A percentile compares a stretch with the other conserved stretches of the same genome.
Evolutionary conservation across 2,888 invertebrate genomes (phyloP).

Genomic region (Stegana nigrithorax): DNA sequence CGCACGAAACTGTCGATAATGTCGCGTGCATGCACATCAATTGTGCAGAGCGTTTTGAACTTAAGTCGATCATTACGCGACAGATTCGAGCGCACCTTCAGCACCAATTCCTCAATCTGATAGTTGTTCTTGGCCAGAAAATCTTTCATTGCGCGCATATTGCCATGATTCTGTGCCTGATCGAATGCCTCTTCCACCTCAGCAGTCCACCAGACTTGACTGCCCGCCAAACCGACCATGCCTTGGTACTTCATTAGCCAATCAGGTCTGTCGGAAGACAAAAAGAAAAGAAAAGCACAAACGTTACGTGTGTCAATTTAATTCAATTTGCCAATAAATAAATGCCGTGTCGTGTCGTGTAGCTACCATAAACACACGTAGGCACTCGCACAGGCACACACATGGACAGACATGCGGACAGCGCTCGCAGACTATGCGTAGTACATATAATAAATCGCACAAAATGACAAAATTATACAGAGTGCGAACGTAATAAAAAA

Average conservation of each 20-base stretch:
- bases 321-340: constrained; percentile 54
- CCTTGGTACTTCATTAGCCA: constrained; percentile 94
- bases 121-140: constrained; percentile 81
- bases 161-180: constrained; percentile 74
- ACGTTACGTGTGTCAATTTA: constrained; percentile 58
- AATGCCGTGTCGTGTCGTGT: constrained; percentile 49
- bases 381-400: not conserved
- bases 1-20: constrained; percentile 86
- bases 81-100: constrained; percentile 77
- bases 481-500: constrained; percentile 21
- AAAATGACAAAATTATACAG: constrained; percentile 66
- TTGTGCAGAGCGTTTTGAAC: constrained; percentile 88
- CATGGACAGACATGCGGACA: constrained; percentile 48
- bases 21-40: constrained; percentile 92
- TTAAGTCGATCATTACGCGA: constrained; percentile 85
- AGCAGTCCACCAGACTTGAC: constrained; percentile 96
- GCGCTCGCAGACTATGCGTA: too few species aligned
- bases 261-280: constrained; percentile 73
- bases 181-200: constrained; percentile 91
- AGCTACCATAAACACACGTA: constrained; percentile 29
- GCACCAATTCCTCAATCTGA: constrained; percentile 86
- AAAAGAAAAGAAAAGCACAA: constrained; percentile 41
- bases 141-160: constrained; percentile 91
- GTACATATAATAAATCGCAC: constrained; percentile 64
- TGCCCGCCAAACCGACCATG: constrained; percentile 86